Evolutionary conservation across 2,113 vertebrate species (phyloP), one percentile per base, ranked within the genome.

Genomic region (Cettia cetti): DNA sequence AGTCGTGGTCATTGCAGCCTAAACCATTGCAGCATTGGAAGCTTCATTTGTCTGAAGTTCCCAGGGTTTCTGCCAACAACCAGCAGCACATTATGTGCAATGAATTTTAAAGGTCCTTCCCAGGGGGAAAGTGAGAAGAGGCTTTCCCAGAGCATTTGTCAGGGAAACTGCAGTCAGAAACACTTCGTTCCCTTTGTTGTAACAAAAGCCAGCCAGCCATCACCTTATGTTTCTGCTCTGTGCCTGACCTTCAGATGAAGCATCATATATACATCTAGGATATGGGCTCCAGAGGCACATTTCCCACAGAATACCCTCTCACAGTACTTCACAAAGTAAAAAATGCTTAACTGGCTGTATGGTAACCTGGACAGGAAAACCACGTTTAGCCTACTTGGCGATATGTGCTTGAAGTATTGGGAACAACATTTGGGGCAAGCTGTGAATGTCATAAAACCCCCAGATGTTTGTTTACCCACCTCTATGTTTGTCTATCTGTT

Each of bases 81-180:
- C 85, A 95, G 83, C 88, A 82, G 94, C 94, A 85, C 39, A 21
- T 49, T 70, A 75, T 6, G 60, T 92, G 74, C 86, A 77, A 52
- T 56, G 70, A 87, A 93, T 94, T 95, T 86, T 84, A 90, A 90
- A 91, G 44, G 60, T 92, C 85, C 26, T 83, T 56, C 75, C 94
- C 65, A 47, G 57, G 82, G 76, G n/a, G 47, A 45, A 92, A 83
- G 31, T 33, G 30, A 81, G 78, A 78, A 64, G 52, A 92, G 57
- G 45, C 77, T 54, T 91, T 69, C 78, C 45, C 50, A 80, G 57
- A 77, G 68, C 53, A 94, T 90, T 92, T 82, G 15, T 31, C 59
- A 84, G 79, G 71, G 61, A 90, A 78, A 74, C 27, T 44, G 76
- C 28, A 82, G 37, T 61, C 45, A 91, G 74, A 74, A 93, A 63